Evolutionary conservation across 1,140 invertebrate species (phyloP).

Genomic region (Pogonomyrmex californicus): DNA sequence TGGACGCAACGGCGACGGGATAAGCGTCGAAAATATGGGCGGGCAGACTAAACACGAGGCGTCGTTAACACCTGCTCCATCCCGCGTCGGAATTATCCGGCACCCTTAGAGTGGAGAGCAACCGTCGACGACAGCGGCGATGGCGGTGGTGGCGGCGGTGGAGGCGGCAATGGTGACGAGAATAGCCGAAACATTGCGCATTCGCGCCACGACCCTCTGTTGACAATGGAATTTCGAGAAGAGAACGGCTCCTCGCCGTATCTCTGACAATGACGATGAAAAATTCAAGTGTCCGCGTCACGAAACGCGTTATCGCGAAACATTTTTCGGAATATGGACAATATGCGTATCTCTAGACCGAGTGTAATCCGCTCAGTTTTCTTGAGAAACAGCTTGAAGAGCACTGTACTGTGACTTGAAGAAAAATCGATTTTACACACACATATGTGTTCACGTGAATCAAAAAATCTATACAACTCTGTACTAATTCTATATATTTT

Average conservation of each 20-base stretch:
- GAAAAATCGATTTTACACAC: background rate
- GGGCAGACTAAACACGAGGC: slow-evolving; percentile 71
- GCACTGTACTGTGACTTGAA: too few relatives aligned
- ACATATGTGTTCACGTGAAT: background rate
- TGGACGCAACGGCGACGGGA: slow-evolving; percentile 59
- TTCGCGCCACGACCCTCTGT: slow-evolving; percentile 50
- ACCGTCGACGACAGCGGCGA: background rate
- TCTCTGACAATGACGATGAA: slow-evolving; percentile 45
- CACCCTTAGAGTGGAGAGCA: slow-evolving; percentile 57
- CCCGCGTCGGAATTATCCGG: slow-evolving; percentile 77
- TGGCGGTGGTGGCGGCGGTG: background rate
- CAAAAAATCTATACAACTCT: background rate
- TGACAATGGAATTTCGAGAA: slow-evolving; percentile 64
- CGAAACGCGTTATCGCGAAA: slow-evolving; percentile 10
- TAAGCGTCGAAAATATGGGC: slow-evolving; percentile 77
- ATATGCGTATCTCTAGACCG: background rate
- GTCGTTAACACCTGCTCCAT: slow-evolving; percentile 84
- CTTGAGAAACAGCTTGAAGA: background rate
- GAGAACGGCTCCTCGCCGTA: background rate
- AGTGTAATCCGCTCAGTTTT: background rate
- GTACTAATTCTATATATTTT: background rate
- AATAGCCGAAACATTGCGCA: slow-evolving; percentile 52
- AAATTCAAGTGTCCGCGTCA: slow-evolving; percentile 32
- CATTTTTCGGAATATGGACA: background rate
- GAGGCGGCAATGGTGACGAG: background rate